Base-by-base conservation (phyloP, 2,113 vertebrate genomes). In the Microtus oregoni region DNA sequence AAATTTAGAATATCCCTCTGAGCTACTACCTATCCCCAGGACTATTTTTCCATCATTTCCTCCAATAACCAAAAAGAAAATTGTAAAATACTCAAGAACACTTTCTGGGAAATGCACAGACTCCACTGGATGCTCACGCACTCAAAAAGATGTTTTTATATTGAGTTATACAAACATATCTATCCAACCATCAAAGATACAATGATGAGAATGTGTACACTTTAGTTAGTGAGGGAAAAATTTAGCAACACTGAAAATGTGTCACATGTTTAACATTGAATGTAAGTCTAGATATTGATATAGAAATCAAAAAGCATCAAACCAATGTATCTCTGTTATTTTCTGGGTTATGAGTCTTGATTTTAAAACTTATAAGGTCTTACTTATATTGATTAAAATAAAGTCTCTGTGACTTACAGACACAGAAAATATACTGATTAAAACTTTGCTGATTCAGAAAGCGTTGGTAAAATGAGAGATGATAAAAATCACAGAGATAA, bases 1-100 rank as follows among this genome's bases (percentile, higher is more conserved):
- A 96, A 65, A 94, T 94, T 81, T 79, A 87, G 38, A 92, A 72
- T 93, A 87, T n/a, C n/a, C n/a, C n/a, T n/a, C n/a, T 92, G 13
- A 96, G 38, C 22, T 68, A 79, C 91, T 92, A 86, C 11, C 3
- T 89, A 95, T 79, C 55, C 22, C 20, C 61, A 91, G 50, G 50
- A 83, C 91, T 24, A 85, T 90, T 97, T 91, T 19, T 61, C 8
- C 28, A 81, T 77, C 35, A 82, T 19, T 92, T 52, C 35, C 41
- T n/a, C 11, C 17, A 92, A 68, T 79, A 19, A 72, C 19, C 47
- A 93, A 90, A 72, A 89, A 38, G 7, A 50, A 15, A 94, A 95
- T 68, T 94, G 12, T 9, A 97, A 85, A 87, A 79, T n/a, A n/a
- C n/a, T n/a, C n/a, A n/a, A n/a, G n/a, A n/a, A n/a, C n/a, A n/a